Base-by-base conservation (phyloP, 2,797 vertebrate species). In the Hapalemur alaotrensis region DNA sequence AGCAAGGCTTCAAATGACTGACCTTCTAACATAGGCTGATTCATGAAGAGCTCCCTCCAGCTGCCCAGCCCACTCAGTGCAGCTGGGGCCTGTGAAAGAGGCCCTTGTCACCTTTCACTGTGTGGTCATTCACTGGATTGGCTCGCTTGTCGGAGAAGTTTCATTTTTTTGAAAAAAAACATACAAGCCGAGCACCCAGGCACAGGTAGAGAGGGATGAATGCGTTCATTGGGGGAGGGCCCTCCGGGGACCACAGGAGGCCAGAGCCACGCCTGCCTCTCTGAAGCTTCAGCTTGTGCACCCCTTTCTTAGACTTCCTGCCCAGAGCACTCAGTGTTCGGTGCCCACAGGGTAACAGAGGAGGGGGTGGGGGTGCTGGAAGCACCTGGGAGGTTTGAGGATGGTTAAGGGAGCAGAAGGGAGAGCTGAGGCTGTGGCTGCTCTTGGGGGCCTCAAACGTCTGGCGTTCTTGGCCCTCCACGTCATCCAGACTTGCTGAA, bases 101-200 rank as follows among this genome's bases (percentile, higher is more conserved):
- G 95, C 97, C 98, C 98, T 99, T 99, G 98, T 99, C 97, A 96
- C 94, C 95, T 97, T 98, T 96, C 54, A 97, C 98, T 98, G 98
- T 98, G 98, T 98, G 98, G 98, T 98, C 98, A 98, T 98, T 98
- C 98, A 99, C 96, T 1, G 80, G 97, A 97, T 98, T 97, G 98
- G 98, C 98, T 98, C 70, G 83, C 97, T 97, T 98, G 98, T 98
- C 96, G 95, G 96, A 97, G 96, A 96, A 50, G 8, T 97, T 98
- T 95, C 95, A 96, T 98, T 79, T 82, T 11, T 83, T 75, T 72
- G 87, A 97, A 96, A 98, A 98, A 98, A 97, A 88, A 65, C 46
- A 12, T 5, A 61, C 59, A 48, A 43, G 73, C 41, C 41, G 38
- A 41, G 85, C 61, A 7, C 23, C 67, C 90, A 48, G 50, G 25